Base-by-base conservation (phyloP, 2,113 vertebrate species). In the Azemiops feae region DNA sequence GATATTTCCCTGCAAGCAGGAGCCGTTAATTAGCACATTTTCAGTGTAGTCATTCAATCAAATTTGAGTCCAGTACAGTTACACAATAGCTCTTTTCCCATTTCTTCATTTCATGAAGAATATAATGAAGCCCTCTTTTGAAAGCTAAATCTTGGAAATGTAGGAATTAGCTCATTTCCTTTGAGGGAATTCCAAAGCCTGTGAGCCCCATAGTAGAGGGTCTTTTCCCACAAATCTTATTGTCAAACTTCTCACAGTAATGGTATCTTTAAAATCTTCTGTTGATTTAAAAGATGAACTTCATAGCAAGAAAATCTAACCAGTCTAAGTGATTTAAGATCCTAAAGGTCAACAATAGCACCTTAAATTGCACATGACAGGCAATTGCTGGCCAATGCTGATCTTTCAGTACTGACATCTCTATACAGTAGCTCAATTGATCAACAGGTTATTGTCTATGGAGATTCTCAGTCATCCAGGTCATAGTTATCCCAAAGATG, bases 201-300 rank as follows among this genome's bases (percentile, higher is more conserved):
- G 16, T 4, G 16, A 22, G 34, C 6, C 7, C 6, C 34, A 39
- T 81, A 39, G n/a, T 22, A 39, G 6, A 92, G 58, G 89, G 9
- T 92, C 74, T 34, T 86, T 90, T 52, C 94, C 93, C 90, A 91
- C 47, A 94, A 97, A 95, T 94, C 87, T 94, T n/a, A 20, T 87
- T 90, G 54, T 57, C 74, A 64, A 86, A 39, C 88, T 91, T 95
- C 81, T 94, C 90, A 34, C 90, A 93, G n/a, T 20, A 92, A 47
- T 6, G 18, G 92, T 96, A 89, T 1, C 96, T 4, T 85, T 93
- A 39, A 58, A 92, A 95, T 81, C 2, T 81, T 7, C 69, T 81
- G 16, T 81, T 81, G 69, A 39, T 81, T 39, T 81, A 81, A 81
- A 39, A 81, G 69, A 39, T 39, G 34, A 39, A 81, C n/a, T 81